These are phyloP conservation scores for Brachionus calyciflorus DNA, from an alignment of 1,140 invertebrate species.

Conservation along the genomic window DNA sequence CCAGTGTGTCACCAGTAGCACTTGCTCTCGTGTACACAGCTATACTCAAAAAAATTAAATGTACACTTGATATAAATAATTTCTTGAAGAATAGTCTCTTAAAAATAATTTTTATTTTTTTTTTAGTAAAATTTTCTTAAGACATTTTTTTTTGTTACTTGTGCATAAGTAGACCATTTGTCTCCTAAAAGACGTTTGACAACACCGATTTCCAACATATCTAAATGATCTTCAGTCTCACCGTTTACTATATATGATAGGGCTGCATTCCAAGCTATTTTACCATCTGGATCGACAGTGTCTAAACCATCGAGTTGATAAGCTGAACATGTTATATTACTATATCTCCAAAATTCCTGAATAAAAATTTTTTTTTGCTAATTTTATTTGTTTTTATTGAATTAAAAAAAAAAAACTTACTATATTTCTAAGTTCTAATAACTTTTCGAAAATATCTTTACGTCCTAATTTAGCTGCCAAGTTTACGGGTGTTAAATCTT, in stretches of 20 bases:
- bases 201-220: constrained; percentile 96
- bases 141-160: no score
- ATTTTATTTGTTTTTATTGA: background rate
- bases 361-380: background rate
- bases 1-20: constrained; percentile 60
- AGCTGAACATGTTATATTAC: constrained; percentile 96
- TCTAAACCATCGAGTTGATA: constrained; percentile 93
- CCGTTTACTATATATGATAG: constrained; percentile 96
- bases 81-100: constrained; percentile 86
- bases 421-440: constrained; percentile 88
- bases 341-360: constrained; percentile 97
- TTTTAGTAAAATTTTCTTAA: background rate
- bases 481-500: constrained; percentile 89
- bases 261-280: constrained; percentile 84
- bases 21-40: constrained; percentile 81
- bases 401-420: constrained; percentile 49
- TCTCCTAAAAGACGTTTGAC: constrained; percentile 93
- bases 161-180: constrained; percentile 98
- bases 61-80: constrained; percentile 72
- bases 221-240: constrained; percentile 87
- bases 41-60: constrained; percentile 80
- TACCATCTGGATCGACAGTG: constrained; percentile 84
- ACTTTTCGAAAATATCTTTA: constrained; percentile 91
- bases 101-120: constrained; percentile 40
- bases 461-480: constrained; percentile 90